Conservation (phyloP, 1,140 invertebrate genomes). For the Drosophila setifemur region DNA sequence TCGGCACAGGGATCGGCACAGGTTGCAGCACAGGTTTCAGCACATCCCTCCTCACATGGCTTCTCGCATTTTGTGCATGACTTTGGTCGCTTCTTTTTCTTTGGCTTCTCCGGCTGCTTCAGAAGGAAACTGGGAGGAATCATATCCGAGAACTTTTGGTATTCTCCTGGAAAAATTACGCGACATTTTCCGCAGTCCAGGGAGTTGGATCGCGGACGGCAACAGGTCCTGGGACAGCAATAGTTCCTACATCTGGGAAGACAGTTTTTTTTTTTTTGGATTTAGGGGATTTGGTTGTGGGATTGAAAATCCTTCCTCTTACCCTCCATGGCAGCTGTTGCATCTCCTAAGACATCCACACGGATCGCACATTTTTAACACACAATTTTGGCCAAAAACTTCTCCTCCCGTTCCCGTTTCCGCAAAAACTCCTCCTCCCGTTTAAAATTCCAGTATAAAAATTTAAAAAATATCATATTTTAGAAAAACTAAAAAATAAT, state of each 20-base stretch:
- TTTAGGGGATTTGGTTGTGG: too few species aligned
- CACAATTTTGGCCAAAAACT: neutral
- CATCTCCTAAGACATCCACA: neutral
- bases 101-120: neutral
- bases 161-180: slow-evolving; percentile 10
- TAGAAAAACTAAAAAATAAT: neutral
- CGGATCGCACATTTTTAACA: slow-evolving; percentile 6
- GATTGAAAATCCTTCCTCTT: too few species aligned
- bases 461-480: neutral
- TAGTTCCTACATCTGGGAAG: too few species aligned
- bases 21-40: too few species aligned
- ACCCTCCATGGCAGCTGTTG: slow-evolving; percentile 9
- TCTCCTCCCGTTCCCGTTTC: too few species aligned
- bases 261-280: too few species aligned
- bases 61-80: neutral
- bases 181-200: neutral
- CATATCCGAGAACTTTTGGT: slow-evolving; percentile 52
- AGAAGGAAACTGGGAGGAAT: slow-evolving; percentile 44
- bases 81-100: neutral
- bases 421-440: neutral
- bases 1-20: too few species aligned
- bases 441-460: neutral
- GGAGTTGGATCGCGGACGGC: neutral
- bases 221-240: neutral
- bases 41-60: too few species aligned